Base-by-base conservation (phyloP, 2,888 invertebrate species). In the Apodemia mormo region DNA sequence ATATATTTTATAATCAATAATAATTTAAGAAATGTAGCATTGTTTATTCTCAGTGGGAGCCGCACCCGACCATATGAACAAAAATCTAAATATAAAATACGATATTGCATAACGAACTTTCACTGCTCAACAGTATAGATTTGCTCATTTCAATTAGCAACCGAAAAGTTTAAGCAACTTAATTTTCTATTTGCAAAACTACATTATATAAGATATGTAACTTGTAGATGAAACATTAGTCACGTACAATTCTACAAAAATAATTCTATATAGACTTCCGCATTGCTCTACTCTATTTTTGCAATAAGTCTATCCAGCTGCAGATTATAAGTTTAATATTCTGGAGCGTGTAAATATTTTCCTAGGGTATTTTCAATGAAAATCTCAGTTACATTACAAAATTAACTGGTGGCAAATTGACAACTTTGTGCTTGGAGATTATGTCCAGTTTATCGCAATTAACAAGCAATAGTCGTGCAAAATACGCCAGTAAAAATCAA, bases 111-210 rank as follows among this genome's bases (percentile, higher is more conserved):
- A 88, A 90, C 74, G 33, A 70, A 86, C 91, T 91, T 91, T 90
- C 91, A 83, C 90, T 14, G 6, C 49, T 49, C 77, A 73, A 74
- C 81, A 77, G 78, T 75, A 80, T 79, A 73, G 80, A 80, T 83
- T 83, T 83, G 84, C 82, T 82, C 82, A 82, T 85, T 86, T 82
- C 86, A 89, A 89, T 90, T 90, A 90, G 85, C 89, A 88, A 58
- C 79, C 78, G 79, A 83, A 85, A 82, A 80, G 80, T 81, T 82
- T 78, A 78, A 79, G 79, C 81, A 79, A 78, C 49, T 49, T 77
- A 76, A 75, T 82, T 79, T 81, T 81, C 79, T 81, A 79, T 83
- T 82, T 71, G 68, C 64, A 56, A 75, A 75, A 68, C 75, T 73
- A 58, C 71, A 56, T 74, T 71, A 75, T 67, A 56, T 74, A 75